phyloP scores from a whole-genome alignment of 2,888 invertebrate genomes.

The Drosophila kokeensis region DNA sequence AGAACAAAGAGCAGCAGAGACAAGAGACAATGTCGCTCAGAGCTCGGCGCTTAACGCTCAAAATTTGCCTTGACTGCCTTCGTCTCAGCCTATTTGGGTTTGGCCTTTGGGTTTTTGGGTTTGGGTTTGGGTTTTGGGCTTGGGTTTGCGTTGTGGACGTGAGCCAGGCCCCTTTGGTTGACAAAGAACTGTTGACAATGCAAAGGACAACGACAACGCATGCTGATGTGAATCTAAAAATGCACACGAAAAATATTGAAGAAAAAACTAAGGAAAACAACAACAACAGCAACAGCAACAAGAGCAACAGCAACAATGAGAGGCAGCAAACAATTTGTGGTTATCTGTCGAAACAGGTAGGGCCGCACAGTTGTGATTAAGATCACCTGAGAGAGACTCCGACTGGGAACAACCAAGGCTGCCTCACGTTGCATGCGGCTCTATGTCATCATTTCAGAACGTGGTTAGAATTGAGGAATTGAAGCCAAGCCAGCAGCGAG shows the following conservation, averaged over 20 bases:
- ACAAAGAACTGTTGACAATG: conserved; percentile 76
- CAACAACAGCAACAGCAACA: conserved; percentile 27
- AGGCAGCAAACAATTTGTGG: conserved; percentile 73
- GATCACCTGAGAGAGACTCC: conserved; percentile 45
- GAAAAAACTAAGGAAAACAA: conserved; percentile 24
- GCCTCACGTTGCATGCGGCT: conserved; percentile 31
- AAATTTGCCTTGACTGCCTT: conserved; percentile 55
- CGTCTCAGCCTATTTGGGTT: conserved; percentile 26
- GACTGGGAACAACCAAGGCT: conserved; percentile 13
- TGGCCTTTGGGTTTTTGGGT: conserved; percentile 5
- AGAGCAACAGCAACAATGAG: conserved; percentile 37
- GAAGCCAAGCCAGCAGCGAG: conserved; percentile 2
- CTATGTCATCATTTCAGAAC: conserved; percentile 68
- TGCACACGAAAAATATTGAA: conserved; percentile 61
- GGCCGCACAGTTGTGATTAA: conserved; percentile 51
- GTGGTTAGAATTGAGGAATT: conserved; percentile 50
- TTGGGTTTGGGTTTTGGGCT: conserved; percentile 5
- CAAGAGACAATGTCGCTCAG: conserved; percentile 60
- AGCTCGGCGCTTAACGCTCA: conserved; percentile 6
- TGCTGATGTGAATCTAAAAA: conserved; percentile 77
- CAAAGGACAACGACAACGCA: conserved; percentile 67
- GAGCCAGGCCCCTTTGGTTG: conserved; percentile 66
- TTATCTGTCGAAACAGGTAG: conserved; percentile 72
- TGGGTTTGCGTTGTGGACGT: conserved; percentile 43
- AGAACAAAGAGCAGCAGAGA: conserved; percentile 65